Conservation (phyloP, 2,888 invertebrate species). For the Steinernema scapterisci region DNA sequence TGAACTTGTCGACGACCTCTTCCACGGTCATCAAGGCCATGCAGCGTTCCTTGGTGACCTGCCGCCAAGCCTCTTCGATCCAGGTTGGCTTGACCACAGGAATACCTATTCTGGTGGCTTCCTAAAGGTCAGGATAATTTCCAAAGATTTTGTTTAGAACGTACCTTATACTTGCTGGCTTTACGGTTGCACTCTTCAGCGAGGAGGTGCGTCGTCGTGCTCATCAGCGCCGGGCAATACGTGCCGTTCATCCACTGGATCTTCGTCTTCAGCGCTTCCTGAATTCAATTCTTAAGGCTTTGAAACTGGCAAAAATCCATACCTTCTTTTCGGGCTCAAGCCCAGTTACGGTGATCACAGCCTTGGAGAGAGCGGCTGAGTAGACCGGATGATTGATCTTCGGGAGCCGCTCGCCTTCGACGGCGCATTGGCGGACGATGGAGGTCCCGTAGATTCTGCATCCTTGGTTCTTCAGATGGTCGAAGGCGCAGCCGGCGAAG, state of each 20-base stretch:
- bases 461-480: not conserved
- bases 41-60: conserved; percentile 3
- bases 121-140: no score
- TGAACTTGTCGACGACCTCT: conserved; percentile 36
- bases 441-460: not conserved
- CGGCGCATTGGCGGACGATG: not conserved
- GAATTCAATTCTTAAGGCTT: not conserved
- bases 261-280: conserved; percentile 39
- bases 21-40: conserved; percentile 6
- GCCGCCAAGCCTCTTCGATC: conserved; percentile 44
- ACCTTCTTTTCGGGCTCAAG: conserved; percentile 37
- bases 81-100: conserved; percentile 38
- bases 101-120: conserved; percentile 32
- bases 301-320: no score
- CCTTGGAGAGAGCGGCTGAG: conserved; percentile 44
- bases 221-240: conserved; percentile 36
- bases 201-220: conserved; percentile 48
- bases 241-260: conserved; percentile 49
- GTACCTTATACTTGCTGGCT: conserved; percentile 47
- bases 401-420: not conserved
- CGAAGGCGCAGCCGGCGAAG: not conserved
- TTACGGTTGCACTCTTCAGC: conserved; percentile 42
- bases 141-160: no score
- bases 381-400: conserved; percentile 41
- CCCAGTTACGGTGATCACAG: conserved; percentile 44